phyloP scores from a whole-genome alignment of 53 echinoderm and acorn worm species.

The Echinarachnius parma region DNA sequence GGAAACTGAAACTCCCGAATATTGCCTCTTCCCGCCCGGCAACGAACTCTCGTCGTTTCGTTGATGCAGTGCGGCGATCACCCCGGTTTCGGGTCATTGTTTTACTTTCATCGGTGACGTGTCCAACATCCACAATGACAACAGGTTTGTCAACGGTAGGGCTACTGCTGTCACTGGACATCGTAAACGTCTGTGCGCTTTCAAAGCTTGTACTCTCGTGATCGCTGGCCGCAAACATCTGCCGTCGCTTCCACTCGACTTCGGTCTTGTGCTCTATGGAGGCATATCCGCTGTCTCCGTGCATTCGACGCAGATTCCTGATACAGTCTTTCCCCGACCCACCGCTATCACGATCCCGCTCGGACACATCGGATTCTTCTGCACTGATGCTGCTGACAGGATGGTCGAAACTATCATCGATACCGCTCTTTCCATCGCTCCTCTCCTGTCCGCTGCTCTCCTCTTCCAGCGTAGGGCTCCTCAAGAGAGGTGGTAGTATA shows the following conservation, averaged over 20 bases:
- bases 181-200: slow-evolving; percentile 78
- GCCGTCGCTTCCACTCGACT: slow-evolving; percentile 66
- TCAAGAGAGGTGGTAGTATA: slow-evolving; percentile 34
- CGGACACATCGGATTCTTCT: slow-evolving; percentile 96
- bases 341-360: slow-evolving; percentile 84
- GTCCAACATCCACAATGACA: slow-evolving; percentile 60
- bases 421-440: slow-evolving; percentile 53
- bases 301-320: slow-evolving; percentile 90
- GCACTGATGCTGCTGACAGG: slow-evolving; percentile 98
- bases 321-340: slow-evolving; percentile 89
- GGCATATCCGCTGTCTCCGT: slow-evolving; percentile 98
- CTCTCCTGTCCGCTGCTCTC: slow-evolving; percentile 49
- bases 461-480: slow-evolving; percentile 37
- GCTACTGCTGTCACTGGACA: slow-evolving; percentile 95
- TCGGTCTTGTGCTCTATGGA: slow-evolving; percentile 97
- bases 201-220: slow-evolving; percentile 97
- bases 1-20: slow-evolving; percentile 95
- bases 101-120: slow-evolving; percentile 26
- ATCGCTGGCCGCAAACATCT: slow-evolving; percentile 86
- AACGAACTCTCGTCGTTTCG: slow-evolving; percentile 90
- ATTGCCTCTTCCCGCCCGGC: slow-evolving; percentile 91
- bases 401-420: slow-evolving; percentile 88
- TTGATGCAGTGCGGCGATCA: slow-evolving; percentile 92
- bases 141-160: slow-evolving; percentile 80
- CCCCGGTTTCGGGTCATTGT: slow-evolving; percentile 64